phyloP scores from a whole-genome alignment of 2,113 vertebrate genomes.

The Platysternon megacephalum region DNA sequence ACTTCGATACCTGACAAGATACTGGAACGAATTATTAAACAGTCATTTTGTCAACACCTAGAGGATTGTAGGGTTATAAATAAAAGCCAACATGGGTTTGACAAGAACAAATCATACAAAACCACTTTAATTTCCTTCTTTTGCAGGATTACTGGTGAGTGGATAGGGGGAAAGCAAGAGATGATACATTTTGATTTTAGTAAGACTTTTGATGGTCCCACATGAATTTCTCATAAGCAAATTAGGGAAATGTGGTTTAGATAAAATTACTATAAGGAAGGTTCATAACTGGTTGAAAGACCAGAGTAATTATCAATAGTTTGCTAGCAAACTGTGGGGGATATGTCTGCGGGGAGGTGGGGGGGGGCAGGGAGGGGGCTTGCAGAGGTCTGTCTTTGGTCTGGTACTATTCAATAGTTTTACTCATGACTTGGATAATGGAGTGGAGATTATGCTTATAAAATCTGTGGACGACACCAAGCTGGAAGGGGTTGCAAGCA shows the following conservation, averaged over 20 bases:
- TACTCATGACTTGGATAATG: not conserved
- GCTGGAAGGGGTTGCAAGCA: too few species aligned
- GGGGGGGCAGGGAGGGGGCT: not conserved
- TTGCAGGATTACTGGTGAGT: not conserved
- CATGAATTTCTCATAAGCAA: not conserved
- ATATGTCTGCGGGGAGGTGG: too few species aligned
- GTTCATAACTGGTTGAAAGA: not conserved
- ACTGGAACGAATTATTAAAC: not conserved
- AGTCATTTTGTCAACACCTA: not conserved
- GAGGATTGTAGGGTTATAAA: not conserved
- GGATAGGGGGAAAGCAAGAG: not conserved
- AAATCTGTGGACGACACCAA: too few species aligned
- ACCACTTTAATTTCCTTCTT: not conserved
- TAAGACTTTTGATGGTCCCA: not conserved
- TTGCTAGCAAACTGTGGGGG: not conserved
- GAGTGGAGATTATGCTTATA: not conserved
- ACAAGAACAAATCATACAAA: not conserved
- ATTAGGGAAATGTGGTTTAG: not conserved
- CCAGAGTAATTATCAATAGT: not conserved
- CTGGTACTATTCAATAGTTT: not conserved
- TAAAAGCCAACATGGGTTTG: not conserved
- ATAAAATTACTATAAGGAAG: not conserved
- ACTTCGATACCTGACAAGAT: not conserved
- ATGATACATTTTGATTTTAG: not conserved
- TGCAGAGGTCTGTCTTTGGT: not conserved